Percentiles rank a stretch among this genome's conserved stretches.
Conservation (phyloP, 2,113 vertebrate species). For the Hyaena hyaena region DNA sequence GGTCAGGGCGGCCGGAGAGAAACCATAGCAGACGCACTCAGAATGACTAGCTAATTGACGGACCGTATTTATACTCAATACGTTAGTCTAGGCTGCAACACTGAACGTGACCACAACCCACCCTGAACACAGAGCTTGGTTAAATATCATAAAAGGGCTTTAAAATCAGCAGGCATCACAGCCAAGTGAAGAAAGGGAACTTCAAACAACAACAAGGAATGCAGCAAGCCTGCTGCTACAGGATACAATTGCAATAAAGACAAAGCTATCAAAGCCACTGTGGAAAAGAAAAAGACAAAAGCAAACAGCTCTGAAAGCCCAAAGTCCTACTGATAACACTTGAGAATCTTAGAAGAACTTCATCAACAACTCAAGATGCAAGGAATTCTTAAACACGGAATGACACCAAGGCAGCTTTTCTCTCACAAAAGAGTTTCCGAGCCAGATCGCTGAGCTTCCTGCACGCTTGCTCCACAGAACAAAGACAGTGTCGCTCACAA, state of each 20-base stretch:
- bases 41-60: neutral
- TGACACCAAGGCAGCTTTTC: neutral
- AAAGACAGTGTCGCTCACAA: neutral
- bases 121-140: neutral
- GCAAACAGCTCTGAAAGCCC: neutral
- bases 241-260: neutral
- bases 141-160: neutral
- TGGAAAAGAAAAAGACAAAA: neutral
- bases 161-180: neutral
- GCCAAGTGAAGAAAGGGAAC: neutral
- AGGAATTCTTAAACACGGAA: neutral
- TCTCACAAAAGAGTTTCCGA: neutral
- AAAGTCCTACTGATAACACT: neutral
- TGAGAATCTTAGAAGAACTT: neutral
- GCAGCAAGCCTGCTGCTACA: neutral
- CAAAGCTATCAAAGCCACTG: neutral
- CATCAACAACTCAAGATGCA: neutral
- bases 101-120: neutral
- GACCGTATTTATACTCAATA: neutral
- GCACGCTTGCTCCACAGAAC: neutral
- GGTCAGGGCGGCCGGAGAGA: neutral
- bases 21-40: rapidly evolving
- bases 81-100: neutral
- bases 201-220: neutral
- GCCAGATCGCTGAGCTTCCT: neutral